Evolutionary conservation across 2,888 invertebrate species (phyloP), one percentile per base, ranked within the genome.

Genomic region (Rhagonycha fulva): DNA sequence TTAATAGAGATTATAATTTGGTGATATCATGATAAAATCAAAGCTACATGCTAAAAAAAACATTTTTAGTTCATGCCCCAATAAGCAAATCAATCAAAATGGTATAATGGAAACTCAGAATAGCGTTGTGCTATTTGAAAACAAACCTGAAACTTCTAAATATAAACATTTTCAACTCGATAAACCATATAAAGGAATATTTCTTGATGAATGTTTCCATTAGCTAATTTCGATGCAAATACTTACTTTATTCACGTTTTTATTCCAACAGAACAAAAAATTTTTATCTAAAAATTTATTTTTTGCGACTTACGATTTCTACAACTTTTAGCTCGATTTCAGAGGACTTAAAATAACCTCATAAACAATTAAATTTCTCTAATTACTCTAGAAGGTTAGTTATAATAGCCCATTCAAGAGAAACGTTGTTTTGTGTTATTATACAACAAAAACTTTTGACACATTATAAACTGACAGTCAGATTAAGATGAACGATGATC

Each of bases 401-500:
- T 66, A 66, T 66, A 66, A 66, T 24, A 19, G 63, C 12, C 63
- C 63, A 66, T 66, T 66, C 63, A 66, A 66, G 63, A 66, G 63
- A 66, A 66, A 66, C 63, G 63, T 14, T 66, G 63, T 66, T 66
- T 66, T 66, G 63, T 66, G 63, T n/a, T 24, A 66, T 66, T 66
- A 47, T 66, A 66, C 63, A 66, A 66, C 63, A 66, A 66, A 66
- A 66, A 66, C 63, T 66, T 66, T 66, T 66, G 63, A 66, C 63
- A 66, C 63, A 66, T 66, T 66, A 66, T 14, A 66, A 66, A 66
- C 63, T 66, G 63, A 66, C 63, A 66, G 23, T 66, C 63, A 66
- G 63, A 66, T 66, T 66, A 66, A 66, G 63, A 66, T 66, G 63
- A 66, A 66, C 19, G 63, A 66, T 66, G 63, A 66, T 66, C 26